Conservation (phyloP, 2,797 vertebrate species). For the Sarcoramphus papa region DNA sequence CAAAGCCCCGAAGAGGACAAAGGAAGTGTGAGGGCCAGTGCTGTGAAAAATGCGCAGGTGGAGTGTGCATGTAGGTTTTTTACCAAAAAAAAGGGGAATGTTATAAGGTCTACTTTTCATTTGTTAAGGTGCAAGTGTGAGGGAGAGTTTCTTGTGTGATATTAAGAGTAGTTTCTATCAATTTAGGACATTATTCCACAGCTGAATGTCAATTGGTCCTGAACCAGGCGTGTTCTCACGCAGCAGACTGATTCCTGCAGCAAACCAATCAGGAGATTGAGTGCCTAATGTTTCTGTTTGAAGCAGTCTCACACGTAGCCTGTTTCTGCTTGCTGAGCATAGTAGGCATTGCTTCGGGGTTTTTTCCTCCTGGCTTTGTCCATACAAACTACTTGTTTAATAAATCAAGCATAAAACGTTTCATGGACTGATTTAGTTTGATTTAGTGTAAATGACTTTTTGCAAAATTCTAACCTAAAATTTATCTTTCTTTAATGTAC, state of each 20-base stretch:
- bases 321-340: not conserved
- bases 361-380: not conserved
- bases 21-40: not conserved
- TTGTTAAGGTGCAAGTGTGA: not conserved
- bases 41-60: not conserved
- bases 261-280: not conserved
- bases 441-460: not conserved
- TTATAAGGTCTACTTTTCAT: not conserved
- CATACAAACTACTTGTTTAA: not conserved
- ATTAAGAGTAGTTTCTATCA: not conserved
- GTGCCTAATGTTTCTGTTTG: not conserved
- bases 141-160: not conserved
- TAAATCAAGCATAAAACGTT: not conserved
- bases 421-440: not conserved
- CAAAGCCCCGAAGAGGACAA: not conserved
- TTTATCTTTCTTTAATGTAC: not conserved
- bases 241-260: not conserved
- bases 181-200: not conserved
- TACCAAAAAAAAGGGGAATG: not conserved
- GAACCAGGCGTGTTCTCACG: not conserved
- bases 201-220: not conserved
- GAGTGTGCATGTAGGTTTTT: not conserved
- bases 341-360: not conserved
- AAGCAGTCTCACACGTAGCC: not conserved
- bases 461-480: not conserved